Evolutionary conservation across 1,140 invertebrate species (phyloP).

Genomic region (Drosophila varians): DNA sequence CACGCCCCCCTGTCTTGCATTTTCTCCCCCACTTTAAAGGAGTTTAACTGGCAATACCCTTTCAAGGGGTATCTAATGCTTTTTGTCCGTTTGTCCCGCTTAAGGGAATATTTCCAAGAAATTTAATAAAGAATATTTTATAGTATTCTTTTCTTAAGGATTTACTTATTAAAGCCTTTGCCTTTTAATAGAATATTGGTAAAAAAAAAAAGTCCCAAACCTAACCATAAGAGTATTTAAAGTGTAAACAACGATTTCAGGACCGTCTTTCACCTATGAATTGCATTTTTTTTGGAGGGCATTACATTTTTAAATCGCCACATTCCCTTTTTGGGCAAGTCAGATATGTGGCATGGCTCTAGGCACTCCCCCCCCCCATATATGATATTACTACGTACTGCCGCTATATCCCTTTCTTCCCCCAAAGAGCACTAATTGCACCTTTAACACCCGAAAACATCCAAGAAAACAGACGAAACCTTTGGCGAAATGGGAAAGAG

Average conservation of each 20-base stretch:
- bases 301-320: conserved; percentile 3
- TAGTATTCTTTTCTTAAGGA: too few species aligned
- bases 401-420: conserved; percentile 6
- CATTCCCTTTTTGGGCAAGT: conserved; percentile 6
- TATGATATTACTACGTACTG: neutral
- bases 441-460: conserved; percentile 57
- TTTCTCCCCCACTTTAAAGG: neutral
- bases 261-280: neutral
- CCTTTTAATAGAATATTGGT: too few species aligned
- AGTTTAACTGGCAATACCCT: neutral
- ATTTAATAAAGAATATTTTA: neutral
- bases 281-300: conserved; percentile 19
- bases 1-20: neutral
- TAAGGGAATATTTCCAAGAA: neutral
- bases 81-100: neutral
- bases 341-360: neutral
- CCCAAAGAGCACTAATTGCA: conserved; percentile 57
- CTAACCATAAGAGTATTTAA: neutral
- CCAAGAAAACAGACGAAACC: conserved; percentile 1
- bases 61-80: neutral
- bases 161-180: too few species aligned
- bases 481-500: conserved; percentile 29
- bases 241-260: neutral
- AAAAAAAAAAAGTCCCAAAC: neutral
- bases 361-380: neutral